Conservation (phyloP, 2,888 invertebrate genomes). For the Thymelicus lineola region DNA sequence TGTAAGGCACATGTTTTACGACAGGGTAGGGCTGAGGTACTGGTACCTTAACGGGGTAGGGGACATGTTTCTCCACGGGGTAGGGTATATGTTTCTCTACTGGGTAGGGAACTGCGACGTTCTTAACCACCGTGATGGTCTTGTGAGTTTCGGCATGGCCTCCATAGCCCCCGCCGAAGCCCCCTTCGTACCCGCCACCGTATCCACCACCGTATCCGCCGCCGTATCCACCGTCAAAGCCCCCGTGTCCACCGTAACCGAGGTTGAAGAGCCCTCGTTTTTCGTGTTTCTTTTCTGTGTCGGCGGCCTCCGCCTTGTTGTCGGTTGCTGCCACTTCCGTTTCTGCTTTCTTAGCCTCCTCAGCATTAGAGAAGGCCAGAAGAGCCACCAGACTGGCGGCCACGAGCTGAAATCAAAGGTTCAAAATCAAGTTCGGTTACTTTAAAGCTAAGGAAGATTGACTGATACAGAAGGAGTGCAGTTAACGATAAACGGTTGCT, state of each 20-base stretch:
- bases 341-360: constrained; percentile 85
- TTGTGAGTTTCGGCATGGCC: constrained; percentile 86
- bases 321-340: constrained; percentile 85
- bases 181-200: constrained; percentile 52
- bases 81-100: constrained; percentile 89
- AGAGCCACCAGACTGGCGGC: constrained; percentile 87
- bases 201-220: constrained; percentile 65
- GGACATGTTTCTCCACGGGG: constrained; percentile 88
- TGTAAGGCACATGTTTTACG: constrained; percentile 87
- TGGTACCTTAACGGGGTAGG: constrained; percentile 86
- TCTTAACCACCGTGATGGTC: constrained; percentile 90
- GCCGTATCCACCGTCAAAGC: constrained; percentile 51
- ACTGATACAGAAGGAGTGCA: neutral
- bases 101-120: constrained; percentile 89
- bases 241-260: constrained; percentile 74
- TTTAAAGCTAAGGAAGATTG: neutral
- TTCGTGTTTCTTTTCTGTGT: constrained; percentile 89
- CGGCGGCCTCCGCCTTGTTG: constrained; percentile 81
- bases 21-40: constrained; percentile 90
- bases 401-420: constrained; percentile 75
- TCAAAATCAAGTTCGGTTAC: constrained; percentile 38
- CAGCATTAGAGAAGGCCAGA: constrained; percentile 84
- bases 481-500: neutral
- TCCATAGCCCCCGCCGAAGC: constrained; percentile 60
- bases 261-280: constrained; percentile 89